A percentile compares a stretch with the other conserved stretches of the same genome.
Evolutionary conservation across 2,888 invertebrate species (phyloP).

Genomic region (Argyresthia goedartella): DNA sequence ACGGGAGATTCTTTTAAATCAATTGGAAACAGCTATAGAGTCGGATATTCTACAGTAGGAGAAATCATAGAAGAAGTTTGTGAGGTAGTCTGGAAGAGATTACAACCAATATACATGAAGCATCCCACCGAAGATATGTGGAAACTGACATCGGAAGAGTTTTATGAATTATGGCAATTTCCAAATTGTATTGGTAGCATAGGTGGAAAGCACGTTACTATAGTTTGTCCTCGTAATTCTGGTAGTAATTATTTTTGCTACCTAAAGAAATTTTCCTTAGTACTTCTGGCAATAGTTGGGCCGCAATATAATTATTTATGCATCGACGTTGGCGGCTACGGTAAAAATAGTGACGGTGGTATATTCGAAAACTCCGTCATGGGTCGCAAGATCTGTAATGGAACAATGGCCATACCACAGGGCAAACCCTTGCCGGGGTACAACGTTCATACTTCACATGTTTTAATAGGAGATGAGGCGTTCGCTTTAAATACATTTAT

Average conservation of each 20-base stretch:
- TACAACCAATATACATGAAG: conserved; percentile 11
- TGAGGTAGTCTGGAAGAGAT: conserved; percentile 10
- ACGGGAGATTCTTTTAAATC: conserved; percentile 8
- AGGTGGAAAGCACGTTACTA: conserved; percentile 14
- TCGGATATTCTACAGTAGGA: conserved; percentile 8
- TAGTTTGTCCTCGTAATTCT: conserved; percentile 9
- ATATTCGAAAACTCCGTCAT: background rate
- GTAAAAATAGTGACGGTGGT: background rate
- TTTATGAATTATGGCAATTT: conserved; percentile 10
- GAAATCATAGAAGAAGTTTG: conserved; percentile 9
- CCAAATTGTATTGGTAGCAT: conserved; percentile 13
- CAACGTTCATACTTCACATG: conserved; percentile 8
- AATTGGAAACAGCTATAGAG: conserved; percentile 6
- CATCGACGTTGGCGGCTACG: background rate
- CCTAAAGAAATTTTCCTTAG: conserved; percentile 6
- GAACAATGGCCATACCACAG: background rate
- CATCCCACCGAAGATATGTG: conserved; percentile 11
- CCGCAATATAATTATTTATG: conserved; percentile 7
- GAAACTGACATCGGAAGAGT: conserved; percentile 8
- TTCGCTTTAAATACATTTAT: conserved; percentile 11
- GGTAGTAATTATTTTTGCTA: conserved; percentile 5
- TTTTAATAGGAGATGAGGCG: conserved; percentile 13
- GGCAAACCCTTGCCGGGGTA: conserved; percentile 7
- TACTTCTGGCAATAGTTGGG: conserved; percentile 8
- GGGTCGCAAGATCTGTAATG: background rate